Percentiles rank a stretch among this genome's conserved stretches.
These are phyloP conservation scores for Agrochola lota DNA, from an alignment of 2,888 invertebrate species.

Conservation along the genomic window DNA sequence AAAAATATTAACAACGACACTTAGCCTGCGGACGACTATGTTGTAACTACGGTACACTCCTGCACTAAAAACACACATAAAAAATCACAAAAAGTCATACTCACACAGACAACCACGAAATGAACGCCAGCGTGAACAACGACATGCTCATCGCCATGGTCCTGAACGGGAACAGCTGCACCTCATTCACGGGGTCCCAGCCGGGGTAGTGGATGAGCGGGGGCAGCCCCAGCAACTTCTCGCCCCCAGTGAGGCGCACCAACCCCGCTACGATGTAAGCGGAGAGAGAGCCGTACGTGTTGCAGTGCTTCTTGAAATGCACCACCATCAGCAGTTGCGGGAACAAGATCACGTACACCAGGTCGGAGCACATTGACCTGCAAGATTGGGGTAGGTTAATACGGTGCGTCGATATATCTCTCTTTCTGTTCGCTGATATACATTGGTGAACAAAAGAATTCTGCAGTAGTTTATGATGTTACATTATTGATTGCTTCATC, in stretches of 20 bases:
- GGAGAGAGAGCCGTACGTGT: constrained; percentile 98
- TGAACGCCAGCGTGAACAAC: constrained; percentile 93
- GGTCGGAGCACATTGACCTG: constrained; percentile 99
- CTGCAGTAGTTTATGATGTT: background rate
- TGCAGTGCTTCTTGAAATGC: constrained; percentile 97
- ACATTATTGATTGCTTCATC: background rate
- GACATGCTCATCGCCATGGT: constrained; percentile 98
- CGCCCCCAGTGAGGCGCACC: constrained; percentile 96
- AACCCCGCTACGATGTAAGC: constrained; percentile 96
- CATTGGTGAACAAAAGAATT: background rate
- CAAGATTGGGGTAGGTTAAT: background rate
- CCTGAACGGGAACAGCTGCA: constrained; percentile 98
- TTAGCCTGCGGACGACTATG: too few relatives aligned
- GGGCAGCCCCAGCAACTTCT: constrained; percentile 95
- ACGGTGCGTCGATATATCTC: background rate
- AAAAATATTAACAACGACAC: background rate
- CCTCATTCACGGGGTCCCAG: constrained; percentile 94
- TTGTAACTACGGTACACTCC: background rate
- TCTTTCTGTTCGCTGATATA: background rate
- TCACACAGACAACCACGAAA: constrained; percentile 95
- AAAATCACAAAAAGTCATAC: constrained; percentile 61
- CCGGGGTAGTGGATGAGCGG: constrained; percentile 97
- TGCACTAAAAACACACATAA: background rate
- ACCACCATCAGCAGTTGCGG: constrained; percentile 99
- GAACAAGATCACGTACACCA: constrained; percentile 99